Conservation (phyloP, 2,888 invertebrate species). For the Alsophila aescularia region DNA sequence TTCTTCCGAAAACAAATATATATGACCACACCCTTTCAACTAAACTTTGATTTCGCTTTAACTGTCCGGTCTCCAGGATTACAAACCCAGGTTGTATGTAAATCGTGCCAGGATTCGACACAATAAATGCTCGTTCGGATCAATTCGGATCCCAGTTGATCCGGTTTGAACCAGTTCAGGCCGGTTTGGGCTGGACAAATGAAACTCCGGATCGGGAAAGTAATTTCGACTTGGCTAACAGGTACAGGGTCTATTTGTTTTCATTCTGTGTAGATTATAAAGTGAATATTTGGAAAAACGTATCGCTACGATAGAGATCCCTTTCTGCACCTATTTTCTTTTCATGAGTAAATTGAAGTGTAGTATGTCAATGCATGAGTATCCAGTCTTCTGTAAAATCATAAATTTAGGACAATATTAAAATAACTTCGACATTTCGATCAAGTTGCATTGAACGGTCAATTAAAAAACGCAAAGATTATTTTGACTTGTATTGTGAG, state of each 20-base stretch:
- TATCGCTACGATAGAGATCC: no score
- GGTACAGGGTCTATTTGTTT: slow-evolving; percentile 25
- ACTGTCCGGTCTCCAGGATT: slow-evolving; percentile 26
- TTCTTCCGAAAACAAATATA: not conserved
- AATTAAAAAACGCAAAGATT: no score
- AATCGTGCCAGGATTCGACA: slow-evolving; percentile 32
- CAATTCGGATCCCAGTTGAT: slow-evolving; percentile 23
- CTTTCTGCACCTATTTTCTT: no score
- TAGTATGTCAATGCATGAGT: no score
- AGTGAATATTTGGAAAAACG: no score
- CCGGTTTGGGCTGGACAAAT: slow-evolving; percentile 28
- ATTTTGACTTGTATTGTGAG: no score
- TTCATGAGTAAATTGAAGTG: no score
- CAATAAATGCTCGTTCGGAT: slow-evolving; percentile 32
- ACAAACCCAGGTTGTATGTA: slow-evolving; percentile 32
- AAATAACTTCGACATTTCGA: no score
- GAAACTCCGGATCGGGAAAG: slow-evolving; percentile 33
- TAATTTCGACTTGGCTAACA: slow-evolving; percentile 34
- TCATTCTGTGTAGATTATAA: slow-evolving; percentile 15
- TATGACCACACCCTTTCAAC: not conserved
- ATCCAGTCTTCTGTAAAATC: no score
- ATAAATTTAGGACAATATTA: no score
- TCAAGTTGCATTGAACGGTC: no score
- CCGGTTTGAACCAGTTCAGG: slow-evolving; percentile 18
- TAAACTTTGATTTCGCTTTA: slow-evolving; percentile 30